Base-by-base conservation (phyloP, 2,797 vertebrate species). In the Poliocrania exsul region DNA sequence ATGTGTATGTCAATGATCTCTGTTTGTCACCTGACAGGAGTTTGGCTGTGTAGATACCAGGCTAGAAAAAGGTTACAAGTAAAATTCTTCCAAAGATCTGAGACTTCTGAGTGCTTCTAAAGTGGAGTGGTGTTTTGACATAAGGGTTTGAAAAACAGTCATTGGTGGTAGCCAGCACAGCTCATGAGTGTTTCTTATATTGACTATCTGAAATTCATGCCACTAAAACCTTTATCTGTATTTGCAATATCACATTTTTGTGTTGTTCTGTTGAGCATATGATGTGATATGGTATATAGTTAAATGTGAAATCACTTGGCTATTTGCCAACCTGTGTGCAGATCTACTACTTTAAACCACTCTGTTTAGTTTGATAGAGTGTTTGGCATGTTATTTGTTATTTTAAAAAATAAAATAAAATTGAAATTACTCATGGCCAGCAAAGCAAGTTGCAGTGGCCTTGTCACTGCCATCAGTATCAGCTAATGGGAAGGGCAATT, bases 201-300 rank as follows among this genome's bases (percentile, higher is more conserved):
- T 5, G 1, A 12, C 56, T 26, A 33, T 78, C 50, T 50, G 53
- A 72, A 95, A 88, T 78, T n/a, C 50, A 46, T 92, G 42, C 25
- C 54, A 54, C 90, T 89, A 74, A 85, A 88, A 53, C 67, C 28
- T 77, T 82, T 70, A 87, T 79, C 40, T 10, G 13, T 51, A 46
- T 49, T 81, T 6, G 2, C 77, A 60, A 10, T 73, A 37, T 47
- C 81, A 42, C 49, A 16, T 81, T 93, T 94, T 67, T 53, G 54
- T 90, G 47, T 50, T 79, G 51, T 64, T 80, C 46, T 64, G 29
- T 50, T 47, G 46, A 60, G 46, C 51, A 17, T 78, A n/a, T 58
- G 58, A 35, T 89, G 14, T 0, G 33, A 74, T 77, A 20, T 40
- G 67, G 31, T 53, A 2, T 90, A 46, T 42, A 67, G 57, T 60